A percentile compares a stretch with the other conserved stretches of the same genome.
These are phyloP conservation scores for Calephelis perditalis DNA, from an alignment of 2,888 invertebrate genomes.

Conservation along the genomic window DNA sequence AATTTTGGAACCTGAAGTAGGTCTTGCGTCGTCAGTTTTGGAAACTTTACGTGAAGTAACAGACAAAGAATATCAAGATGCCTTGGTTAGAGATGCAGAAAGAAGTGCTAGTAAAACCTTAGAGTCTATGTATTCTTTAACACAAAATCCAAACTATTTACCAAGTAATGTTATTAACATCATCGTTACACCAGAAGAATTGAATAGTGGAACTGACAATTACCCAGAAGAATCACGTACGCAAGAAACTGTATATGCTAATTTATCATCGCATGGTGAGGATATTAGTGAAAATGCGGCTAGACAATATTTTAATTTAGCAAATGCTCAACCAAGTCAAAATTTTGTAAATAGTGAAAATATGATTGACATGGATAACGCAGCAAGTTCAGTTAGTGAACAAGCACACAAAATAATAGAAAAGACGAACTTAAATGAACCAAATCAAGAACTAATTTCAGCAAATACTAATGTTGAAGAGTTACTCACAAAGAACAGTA, in stretches of 20 bases:
- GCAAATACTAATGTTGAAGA: background rate
- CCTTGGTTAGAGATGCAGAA: slow-evolving; percentile 57
- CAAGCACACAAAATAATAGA: slow-evolving; percentile 28
- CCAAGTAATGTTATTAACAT: slow-evolving; percentile 48
- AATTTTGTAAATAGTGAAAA: slow-evolving; percentile 26
- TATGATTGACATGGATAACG: slow-evolving; percentile 44
- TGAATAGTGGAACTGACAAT: slow-evolving; percentile 34
- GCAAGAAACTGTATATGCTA: slow-evolving; percentile 45
- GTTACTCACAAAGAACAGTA: background rate
- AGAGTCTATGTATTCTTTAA: slow-evolving; percentile 25
- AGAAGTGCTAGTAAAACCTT: slow-evolving; percentile 36
- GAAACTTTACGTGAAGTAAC: slow-evolving; percentile 60
- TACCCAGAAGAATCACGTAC: slow-evolving; percentile 46
- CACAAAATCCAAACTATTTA: slow-evolving; percentile 39
- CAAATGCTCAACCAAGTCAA: slow-evolving; percentile 29
- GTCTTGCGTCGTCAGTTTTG: slow-evolving; percentile 60
- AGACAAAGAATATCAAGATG: slow-evolving; percentile 61
- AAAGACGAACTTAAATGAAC: slow-evolving; percentile 21
- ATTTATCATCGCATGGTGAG: slow-evolving; percentile 35
- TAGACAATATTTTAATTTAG: background rate
- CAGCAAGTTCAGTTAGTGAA: slow-evolving; percentile 48
- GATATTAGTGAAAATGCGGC: slow-evolving; percentile 20
- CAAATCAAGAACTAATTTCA: slow-evolving; percentile 21
- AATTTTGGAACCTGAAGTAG: slow-evolving; percentile 62
- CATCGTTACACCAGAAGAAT: slow-evolving; percentile 43